Conservation (phyloP, 2,797 vertebrate genomes). For the Mus minutoides region DNA sequence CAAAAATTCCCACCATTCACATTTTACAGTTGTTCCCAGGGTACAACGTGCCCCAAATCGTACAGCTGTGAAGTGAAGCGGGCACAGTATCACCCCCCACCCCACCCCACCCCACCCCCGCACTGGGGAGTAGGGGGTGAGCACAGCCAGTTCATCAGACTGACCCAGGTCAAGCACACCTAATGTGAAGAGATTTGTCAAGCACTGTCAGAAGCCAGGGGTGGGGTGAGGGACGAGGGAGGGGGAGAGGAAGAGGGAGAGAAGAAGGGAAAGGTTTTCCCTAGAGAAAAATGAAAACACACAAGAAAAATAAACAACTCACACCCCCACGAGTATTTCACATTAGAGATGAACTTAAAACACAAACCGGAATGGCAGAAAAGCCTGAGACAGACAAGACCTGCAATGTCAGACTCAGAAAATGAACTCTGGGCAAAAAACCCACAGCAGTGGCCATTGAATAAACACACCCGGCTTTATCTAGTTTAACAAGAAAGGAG, state of each 20-base stretch:
- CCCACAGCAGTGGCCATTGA: neutral
- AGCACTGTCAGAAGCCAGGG: neutral
- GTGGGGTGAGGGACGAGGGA: too few relatives aligned
- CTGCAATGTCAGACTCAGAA: neutral
- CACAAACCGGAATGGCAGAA: neutral
- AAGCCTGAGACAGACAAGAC: accelerated
- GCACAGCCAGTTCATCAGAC: neutral
- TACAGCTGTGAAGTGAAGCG: neutral
- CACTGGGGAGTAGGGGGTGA: neutral
- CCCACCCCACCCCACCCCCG: too few relatives aligned
- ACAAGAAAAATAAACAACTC: neutral
- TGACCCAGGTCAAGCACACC: neutral
- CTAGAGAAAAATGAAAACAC: slow-evolving; percentile 21
- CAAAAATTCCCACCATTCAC: neutral
- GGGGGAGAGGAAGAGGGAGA: accelerated
- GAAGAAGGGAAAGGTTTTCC: accelerated
- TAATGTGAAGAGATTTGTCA: neutral
- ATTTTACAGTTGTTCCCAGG: neutral
- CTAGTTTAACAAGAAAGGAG: neutral
- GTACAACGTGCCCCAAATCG: neutral
- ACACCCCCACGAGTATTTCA: neutral
- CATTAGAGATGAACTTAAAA: neutral
- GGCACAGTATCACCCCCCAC: neutral
- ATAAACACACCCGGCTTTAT: neutral
- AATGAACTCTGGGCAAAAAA: neutral